A percentile compares a stretch with the other conserved stretches of the same genome.
These are phyloP conservation scores for Andrena chrysosceles DNA, from an alignment of 2,888 invertebrate species.

Conservation along the genomic window DNA sequence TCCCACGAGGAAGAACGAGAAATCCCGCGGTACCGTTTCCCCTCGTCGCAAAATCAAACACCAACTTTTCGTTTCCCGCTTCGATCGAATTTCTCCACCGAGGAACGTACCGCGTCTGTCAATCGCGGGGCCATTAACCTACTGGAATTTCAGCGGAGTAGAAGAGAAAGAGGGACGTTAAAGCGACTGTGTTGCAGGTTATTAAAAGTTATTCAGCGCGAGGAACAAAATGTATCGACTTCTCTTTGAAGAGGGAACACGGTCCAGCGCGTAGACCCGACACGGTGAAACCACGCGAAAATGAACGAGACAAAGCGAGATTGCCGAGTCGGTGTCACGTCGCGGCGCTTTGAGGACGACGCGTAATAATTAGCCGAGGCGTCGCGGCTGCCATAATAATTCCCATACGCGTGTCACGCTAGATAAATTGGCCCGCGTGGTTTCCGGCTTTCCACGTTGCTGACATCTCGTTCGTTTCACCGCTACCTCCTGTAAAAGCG, in stretches of 20 bases:
- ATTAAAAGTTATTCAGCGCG: neutral
- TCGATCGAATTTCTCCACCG: neutral
- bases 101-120: neutral
- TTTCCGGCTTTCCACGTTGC: slow-evolving; percentile 62
- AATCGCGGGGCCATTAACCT: neutral
- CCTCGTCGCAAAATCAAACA: neutral
- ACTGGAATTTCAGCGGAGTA: neutral
- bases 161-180: neutral
- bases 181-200: neutral
- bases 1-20: neutral
- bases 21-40: neutral
- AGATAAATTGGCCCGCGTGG: slow-evolving; percentile 69
- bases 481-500: neutral
- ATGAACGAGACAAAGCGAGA: slow-evolving; percentile 29
- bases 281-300: slow-evolving; percentile 19
- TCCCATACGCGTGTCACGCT: slow-evolving; percentile 31
- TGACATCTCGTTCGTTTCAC: neutral
- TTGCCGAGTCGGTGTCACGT: slow-evolving; percentile 28
- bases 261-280: neutral
- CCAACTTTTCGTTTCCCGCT: neutral
- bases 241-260: neutral
- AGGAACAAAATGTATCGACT: slow-evolving; percentile 3
- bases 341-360: slow-evolving; percentile 45
- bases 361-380: slow-evolving; percentile 52
- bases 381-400: slow-evolving; percentile 44